Evolutionary conservation across 2,113 vertebrate species (phyloP), one percentile per base, ranked within the genome.

Genomic region (Rhynchopsitta pachyrhyncha): DNA sequence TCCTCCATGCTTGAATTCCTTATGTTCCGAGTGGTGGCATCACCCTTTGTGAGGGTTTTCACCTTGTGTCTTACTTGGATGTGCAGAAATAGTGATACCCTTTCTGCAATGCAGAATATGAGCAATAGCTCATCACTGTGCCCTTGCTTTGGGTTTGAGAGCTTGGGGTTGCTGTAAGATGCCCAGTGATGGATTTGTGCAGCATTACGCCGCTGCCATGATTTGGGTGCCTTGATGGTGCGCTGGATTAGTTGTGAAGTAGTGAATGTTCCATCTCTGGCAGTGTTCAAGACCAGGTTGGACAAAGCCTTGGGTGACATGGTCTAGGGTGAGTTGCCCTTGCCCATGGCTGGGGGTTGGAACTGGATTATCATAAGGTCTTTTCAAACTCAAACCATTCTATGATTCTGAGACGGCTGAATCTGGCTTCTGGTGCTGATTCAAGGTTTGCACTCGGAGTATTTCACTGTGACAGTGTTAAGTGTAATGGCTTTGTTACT

Each of bases 131-230:
- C 25, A 13, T 33, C 2, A 4, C 59, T 10, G 16, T 33, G 46
- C 33, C 3, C 66, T 64, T 2, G 3, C 35, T 13, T 63, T 9
- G 4, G 22, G 13, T 81, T 50, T 35, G 63, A 47, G 55, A 44
- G 49, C 49, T 17, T 11, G 31, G 57, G 47, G 29, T 44, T 5
- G 2, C 42, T 13, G 6, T 12, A 10, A 22, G 27, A 9, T 11
- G 33, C 2, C 29, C 23, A 5, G 42, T 3, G 60, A 29, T 2
- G 11, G 47, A 7, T 10, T 9, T 1, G 0, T 0, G 2, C 5
- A 25, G 24, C 17, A 10, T 31, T 41, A 49, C 31, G 27, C 62
- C 17, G 1, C 37, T 31, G 62, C 47, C 2, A 0, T 20, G 74
- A 22, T 41, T 9, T 35, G 23, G 16, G 35, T 29, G 35, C 33